These are phyloP conservation scores for Hoplostethus mediterraneus DNA, from an alignment of 2,797 vertebrate genomes.

Conservation along the genomic window DNA sequence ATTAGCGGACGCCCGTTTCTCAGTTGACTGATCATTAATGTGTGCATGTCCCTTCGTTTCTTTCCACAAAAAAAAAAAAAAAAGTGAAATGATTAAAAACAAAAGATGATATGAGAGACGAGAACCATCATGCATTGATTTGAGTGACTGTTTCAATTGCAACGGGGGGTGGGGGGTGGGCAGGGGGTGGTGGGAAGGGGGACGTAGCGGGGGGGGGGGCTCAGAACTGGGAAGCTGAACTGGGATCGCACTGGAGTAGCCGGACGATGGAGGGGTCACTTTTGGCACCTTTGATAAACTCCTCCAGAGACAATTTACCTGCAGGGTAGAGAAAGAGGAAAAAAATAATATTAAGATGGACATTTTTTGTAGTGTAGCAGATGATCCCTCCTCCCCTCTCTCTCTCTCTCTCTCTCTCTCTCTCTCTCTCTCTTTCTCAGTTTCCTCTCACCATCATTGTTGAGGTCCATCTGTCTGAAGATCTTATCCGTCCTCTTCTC, in stretches of 20 bases:
- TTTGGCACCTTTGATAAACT: constrained; percentile 99
- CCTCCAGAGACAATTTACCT: constrained; percentile 98
- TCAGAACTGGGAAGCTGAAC: constrained; percentile 96
- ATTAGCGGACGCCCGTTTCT: constrained; percentile 32
- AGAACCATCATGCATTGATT: constrained; percentile 87
- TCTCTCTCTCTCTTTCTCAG: not conserved
- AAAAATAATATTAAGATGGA: not conserved
- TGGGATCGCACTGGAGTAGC: constrained; percentile 98
- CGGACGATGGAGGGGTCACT: constrained; percentile 98
- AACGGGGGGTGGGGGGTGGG: constrained; percentile 55
- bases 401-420: not conserved
- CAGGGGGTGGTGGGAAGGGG: constrained; percentile 4
- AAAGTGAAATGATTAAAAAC: constrained; percentile 61
- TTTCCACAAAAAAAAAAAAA: constrained; percentile 57
- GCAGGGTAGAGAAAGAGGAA: constrained; percentile 27
- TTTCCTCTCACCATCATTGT: constrained; percentile 91
- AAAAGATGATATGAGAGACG: constrained; percentile 77
- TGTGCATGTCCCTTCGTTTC: constrained; percentile 58
- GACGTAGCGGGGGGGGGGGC: constrained; percentile 18
- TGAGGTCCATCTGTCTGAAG: constrained; percentile 99
- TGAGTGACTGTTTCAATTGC: constrained; percentile 74
- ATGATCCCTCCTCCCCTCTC: not conserved
- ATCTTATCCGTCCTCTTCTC: constrained; percentile 99
- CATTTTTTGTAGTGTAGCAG: too few species aligned
- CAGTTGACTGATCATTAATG: constrained; percentile 36